Evolutionary conservation across 2,888 invertebrate species (phyloP), one percentile per base, ranked within the genome.

Genomic region (Dimorphilus gyrociliatus): DNA sequence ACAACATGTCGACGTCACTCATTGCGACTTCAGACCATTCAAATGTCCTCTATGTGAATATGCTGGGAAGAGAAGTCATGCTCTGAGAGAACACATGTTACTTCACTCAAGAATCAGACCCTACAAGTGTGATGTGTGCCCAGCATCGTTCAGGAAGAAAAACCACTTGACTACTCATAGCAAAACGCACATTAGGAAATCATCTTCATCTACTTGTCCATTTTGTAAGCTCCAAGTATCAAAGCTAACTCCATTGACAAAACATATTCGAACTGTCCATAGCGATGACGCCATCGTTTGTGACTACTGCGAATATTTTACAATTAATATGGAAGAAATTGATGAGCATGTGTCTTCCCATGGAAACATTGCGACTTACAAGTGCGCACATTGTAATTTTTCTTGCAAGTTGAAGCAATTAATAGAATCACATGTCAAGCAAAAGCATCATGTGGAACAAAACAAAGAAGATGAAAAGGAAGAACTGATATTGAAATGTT

Each of bases 11-110:
- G 55, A 55, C 29, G 40, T 56, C 6, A 56, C 57, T 3, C 59
- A 59, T 36, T 48, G 42, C 19, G 44, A 48, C n/a, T 51, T 50
- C 14, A 39, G 56, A 10, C 55, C 54, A 3, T 57, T 46, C 35
- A 56, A 56, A 34, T 59, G 59, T 35, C 55, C 56, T 2, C 54
- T 50, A 38, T 59, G 59, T 39, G 55, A 55, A 35, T 59, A 59
- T 33, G 55, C 58, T 16, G 56, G 58, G 3, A 59, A 59, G 30
- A 40, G 57, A 3, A 53, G 54, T 19, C 54, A 57, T 35, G 50
- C 57, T 2, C 34, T 59, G 24, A 44, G 53, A 17, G 56, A 57
- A 35, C 58, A 59, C 33, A 32, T 57, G 29, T 47, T 57, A 2
- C 56, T 59, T 5, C 58, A 59, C 33, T 51, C 55, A 6, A 49